These are phyloP conservation scores for Aphelenchoides besseyi DNA, from an alignment of 1,140 invertebrate genomes.

Conservation along the genomic window DNA sequence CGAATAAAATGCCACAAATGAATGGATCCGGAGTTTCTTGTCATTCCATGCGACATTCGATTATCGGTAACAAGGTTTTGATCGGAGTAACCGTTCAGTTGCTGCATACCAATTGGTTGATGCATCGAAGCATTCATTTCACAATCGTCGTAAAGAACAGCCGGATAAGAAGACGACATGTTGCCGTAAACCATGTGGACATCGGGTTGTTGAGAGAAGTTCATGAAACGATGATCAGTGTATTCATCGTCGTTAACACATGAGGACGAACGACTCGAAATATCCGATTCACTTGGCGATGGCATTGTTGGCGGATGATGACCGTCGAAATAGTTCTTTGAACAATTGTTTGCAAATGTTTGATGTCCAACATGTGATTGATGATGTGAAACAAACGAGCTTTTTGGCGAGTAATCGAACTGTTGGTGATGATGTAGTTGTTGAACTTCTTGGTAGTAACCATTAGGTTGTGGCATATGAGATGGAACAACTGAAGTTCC, in stretches of 20 bases:
- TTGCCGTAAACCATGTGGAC: constrained; percentile 14
- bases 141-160: constrained; percentile 15
- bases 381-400: not conserved
- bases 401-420: constrained; percentile 12
- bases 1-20: constrained; percentile 99
- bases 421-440: constrained; percentile 10
- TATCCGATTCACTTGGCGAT: not conserved
- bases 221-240: constrained; percentile 9
- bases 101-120: not conserved
- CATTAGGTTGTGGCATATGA: not conserved
- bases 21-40: constrained; percentile 69
- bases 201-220: not conserved
- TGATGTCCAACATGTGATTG: not conserved
- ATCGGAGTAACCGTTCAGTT: constrained; percentile 1
- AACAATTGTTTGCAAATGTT: not conserved
- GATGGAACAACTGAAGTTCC: not conserved
- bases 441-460: not conserved
- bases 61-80: constrained; percentile 11
- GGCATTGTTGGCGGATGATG: not conserved
- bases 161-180: constrained; percentile 10
- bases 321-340: not conserved
- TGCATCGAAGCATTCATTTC: constrained; percentile 25
- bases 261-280: constrained; percentile 4
- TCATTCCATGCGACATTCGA: not conserved
- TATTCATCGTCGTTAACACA: constrained; percentile 13